These are phyloP conservation scores for Callinectes sapidus DNA, from an alignment of 2,888 invertebrate genomes.

Conservation along the genomic window DNA sequence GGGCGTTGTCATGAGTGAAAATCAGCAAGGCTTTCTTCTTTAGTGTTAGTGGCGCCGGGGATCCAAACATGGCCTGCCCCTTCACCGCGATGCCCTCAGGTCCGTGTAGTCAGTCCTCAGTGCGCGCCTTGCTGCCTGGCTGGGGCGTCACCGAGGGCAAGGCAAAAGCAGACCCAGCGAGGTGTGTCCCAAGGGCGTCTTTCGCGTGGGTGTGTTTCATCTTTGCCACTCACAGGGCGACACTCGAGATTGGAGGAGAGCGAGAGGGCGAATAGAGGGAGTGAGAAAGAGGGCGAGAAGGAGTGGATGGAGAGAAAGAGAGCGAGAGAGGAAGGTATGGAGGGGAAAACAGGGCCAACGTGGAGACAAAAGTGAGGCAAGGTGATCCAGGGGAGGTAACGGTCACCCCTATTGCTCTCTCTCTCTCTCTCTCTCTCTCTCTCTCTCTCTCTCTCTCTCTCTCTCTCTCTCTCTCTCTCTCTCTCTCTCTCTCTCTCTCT, in stretches of 20 bases:
- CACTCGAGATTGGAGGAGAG: slow-evolving; percentile 29
- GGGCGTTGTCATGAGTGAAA: background rate
- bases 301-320: slow-evolving; percentile 35
- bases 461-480: slow-evolving; percentile 22
- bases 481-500: slow-evolving; percentile 8
- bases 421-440: slow-evolving; percentile 29
- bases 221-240: background rate
- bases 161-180: background rate
- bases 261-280: slow-evolving; percentile 17
- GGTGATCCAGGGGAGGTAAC: slow-evolving; percentile 21
- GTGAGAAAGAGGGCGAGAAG: slow-evolving; percentile 13
- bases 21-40: background rate
- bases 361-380: slow-evolving; percentile 5
- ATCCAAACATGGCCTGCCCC: background rate
- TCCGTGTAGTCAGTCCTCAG: background rate
- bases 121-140: background rate
- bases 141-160: background rate
- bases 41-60: background rate
- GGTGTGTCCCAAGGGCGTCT: background rate
- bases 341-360: slow-evolving; percentile 15
- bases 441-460: slow-evolving; percentile 34
- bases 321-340: slow-evolving; percentile 30
- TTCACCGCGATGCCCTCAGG: background rate
- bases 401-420: slow-evolving; percentile 27
- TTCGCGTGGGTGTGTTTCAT: background rate